Base-by-base conservation (phyloP, 2,888 invertebrate species). In the Villa cingulata region DNA sequence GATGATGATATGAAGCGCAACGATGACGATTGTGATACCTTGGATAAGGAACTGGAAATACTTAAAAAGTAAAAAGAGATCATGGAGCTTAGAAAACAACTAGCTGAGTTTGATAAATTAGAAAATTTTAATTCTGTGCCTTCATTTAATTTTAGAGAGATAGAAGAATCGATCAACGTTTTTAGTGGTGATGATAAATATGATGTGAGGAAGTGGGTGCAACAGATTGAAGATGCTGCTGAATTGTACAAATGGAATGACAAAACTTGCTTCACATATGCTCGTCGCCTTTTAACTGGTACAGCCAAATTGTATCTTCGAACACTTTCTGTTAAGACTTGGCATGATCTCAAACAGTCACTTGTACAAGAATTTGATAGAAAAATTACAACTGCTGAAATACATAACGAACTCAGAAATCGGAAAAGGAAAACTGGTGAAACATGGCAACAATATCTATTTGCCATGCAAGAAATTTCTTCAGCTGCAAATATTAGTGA, bases 391-490 rank as follows among this genome's bases (percentile, higher is more conserved):
- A 39, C 20, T 14, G 39, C 39, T 23, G 43, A 44, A 15, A 18
- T 45, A 7, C 39, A 45, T n/a, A 45, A 45, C n/a, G 19, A 45
- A 15, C 37, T 45, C 23, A n/a, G 39, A 29, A 45, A 10, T 29
- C 38, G 45, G n/a, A 45, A 39, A 39, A 38, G 39, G 20, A 45
- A 45, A 18, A 39, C 17, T n/a, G 39, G 39, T 12, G 39, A 45
- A n/a, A 37, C 39, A n/a, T 32, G 4, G 9, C 39, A 18, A n/a
- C 17, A 27, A 19, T 45, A 45, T 32, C 29, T 45, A 29, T 34
- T 45, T 3, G 27, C 18, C 15, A 45, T 45, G 39, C 32, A 39
- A 38, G 45, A 45, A 39, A 45, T 40, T 6, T 23, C 27, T 5
- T 44, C 27, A 14, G 37, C 20, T 16, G 27, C 23, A 2, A n/a